Conservation (phyloP, 2,113 vertebrate species). For the Thamnaconus septentrionalis region DNA sequence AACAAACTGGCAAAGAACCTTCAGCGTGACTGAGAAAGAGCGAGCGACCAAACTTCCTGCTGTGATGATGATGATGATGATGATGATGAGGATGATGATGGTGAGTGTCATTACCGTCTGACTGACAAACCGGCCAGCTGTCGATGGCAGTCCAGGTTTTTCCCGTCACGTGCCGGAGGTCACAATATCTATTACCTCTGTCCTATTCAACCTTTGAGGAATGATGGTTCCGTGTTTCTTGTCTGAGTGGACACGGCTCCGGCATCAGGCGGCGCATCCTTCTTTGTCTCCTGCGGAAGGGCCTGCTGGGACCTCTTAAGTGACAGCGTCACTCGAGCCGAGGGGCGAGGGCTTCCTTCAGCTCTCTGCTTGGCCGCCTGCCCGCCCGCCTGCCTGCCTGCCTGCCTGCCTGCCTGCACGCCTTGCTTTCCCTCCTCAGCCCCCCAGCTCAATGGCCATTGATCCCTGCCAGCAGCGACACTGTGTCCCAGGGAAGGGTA, state of each 20-base stretch:
- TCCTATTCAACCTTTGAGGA: conserved; percentile 73
- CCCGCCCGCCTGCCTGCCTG: conserved; percentile 46
- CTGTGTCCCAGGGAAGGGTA: conserved; percentile 81
- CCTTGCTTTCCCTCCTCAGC: conserved; percentile 19
- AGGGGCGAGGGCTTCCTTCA: conserved; percentile 57
- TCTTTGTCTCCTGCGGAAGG: conserved; percentile 54
- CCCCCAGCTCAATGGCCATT: conserved; percentile 80
- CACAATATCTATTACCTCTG: conserved; percentile 55
- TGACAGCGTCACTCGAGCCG: conserved; percentile 71
- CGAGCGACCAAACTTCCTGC: too few relatives aligned
- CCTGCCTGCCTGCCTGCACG: too few relatives aligned
- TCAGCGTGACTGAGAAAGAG: too few relatives aligned
- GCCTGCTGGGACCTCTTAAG: conserved; percentile 69
- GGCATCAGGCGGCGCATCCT: conserved; percentile 53
- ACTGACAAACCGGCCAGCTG: conserved; percentile 41
- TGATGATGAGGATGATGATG: background rate
- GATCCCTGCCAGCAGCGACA: conserved; percentile 81
- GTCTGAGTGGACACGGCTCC: conserved; percentile 65
- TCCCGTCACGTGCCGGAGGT: conserved; percentile 56
- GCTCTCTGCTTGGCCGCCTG: conserved; percentile 60
- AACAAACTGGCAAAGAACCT: too few relatives aligned
- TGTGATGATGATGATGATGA: too few relatives aligned
- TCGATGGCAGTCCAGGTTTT: conserved; percentile 33
- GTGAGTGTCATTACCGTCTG: conserved; percentile 22
- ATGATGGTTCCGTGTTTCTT: conserved; percentile 47